phyloP scores from a whole-genome alignment of 64 coral and sea anemone genomes.

The Montipora sp. region DNA sequence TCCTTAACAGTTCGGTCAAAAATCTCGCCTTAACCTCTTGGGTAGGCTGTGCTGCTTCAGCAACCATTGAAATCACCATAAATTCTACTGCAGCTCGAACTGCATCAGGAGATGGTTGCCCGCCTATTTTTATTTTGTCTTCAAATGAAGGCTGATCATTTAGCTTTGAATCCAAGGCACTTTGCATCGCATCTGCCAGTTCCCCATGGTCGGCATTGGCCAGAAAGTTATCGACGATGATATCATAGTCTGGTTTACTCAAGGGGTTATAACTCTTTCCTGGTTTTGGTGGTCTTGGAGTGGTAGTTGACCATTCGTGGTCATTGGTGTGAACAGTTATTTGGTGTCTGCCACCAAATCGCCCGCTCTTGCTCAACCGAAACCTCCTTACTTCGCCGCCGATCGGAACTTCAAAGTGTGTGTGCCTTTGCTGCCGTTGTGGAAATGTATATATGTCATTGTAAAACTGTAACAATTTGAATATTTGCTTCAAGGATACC shows the following conservation, averaged over 20 bases:
- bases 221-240: slow-evolving; percentile 35
- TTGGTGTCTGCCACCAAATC: neutral
- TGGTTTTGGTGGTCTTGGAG: neutral
- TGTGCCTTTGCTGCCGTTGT: neutral
- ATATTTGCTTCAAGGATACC: slow-evolving; percentile 12
- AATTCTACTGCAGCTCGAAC: slow-evolving; percentile 59
- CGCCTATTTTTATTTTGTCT: neutral
- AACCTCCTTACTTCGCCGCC: slow-evolving; percentile 38
- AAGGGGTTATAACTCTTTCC: too few relatives aligned
- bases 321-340: slow-evolving; percentile 16
- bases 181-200: slow-evolving; percentile 3
- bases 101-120: neutral
- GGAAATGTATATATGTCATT: slow-evolving; percentile 21
- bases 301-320: slow-evolving; percentile 49
- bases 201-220: neutral
- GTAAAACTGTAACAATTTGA: slow-evolving; percentile 49
- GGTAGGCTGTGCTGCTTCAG: slow-evolving; percentile 48
- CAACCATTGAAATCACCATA: slow-evolving; percentile 54
- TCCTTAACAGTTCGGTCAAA: slow-evolving; percentile 23
- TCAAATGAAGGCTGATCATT: slow-evolving; percentile 36
- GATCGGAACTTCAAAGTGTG: slow-evolving; percentile 54
- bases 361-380: slow-evolving; percentile 29
- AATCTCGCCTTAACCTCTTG: slow-evolving; percentile 25
- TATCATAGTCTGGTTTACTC: slow-evolving; percentile 27
- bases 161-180: slow-evolving; percentile 12